These are phyloP conservation scores for Epistrophe eligans DNA, from an alignment of 2,888 invertebrate genomes.

Conservation along the genomic window DNA sequence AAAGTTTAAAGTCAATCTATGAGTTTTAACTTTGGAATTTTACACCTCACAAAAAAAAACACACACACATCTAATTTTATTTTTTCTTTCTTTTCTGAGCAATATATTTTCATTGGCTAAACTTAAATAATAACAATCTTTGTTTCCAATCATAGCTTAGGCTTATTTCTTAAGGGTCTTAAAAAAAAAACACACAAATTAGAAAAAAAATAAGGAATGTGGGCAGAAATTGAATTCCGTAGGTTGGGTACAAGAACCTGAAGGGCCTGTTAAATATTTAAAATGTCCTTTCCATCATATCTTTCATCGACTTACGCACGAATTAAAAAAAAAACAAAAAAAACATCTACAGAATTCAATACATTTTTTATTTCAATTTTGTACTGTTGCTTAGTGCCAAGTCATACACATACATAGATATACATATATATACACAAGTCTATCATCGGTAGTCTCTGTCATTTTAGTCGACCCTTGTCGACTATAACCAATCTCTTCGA, in stretches of 20 bases:
- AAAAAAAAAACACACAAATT: background rate
- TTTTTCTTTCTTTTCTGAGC: background rate
- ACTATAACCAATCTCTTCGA: slow-evolving; percentile 25
- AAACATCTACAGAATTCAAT: slow-evolving; percentile 41
- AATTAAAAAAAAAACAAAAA: background rate
- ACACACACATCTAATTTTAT: background rate
- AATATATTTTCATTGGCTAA: background rate
- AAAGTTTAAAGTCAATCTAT: no score
- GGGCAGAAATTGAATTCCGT: background rate
- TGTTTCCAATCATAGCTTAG: background rate
- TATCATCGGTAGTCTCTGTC: slow-evolving; percentile 47
- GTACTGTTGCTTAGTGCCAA: slow-evolving; percentile 52
- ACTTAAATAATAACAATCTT: background rate
- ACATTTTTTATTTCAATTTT: slow-evolving; percentile 52
- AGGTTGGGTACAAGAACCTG: background rate
- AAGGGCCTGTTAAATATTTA: slow-evolving; percentile 12
- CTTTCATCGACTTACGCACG: background rate
- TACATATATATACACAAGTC: background rate
- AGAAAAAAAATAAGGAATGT: background rate
- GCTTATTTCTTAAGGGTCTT: background rate
- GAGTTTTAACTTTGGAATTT: no score
- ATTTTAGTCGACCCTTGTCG: slow-evolving; percentile 37
- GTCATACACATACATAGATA: background rate
- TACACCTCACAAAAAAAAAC: no score
- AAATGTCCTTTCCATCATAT: slow-evolving; percentile 4